phyloP scores from a whole-genome alignment of 2,888 invertebrate species.

The Dorcus parallelipipedus region DNA sequence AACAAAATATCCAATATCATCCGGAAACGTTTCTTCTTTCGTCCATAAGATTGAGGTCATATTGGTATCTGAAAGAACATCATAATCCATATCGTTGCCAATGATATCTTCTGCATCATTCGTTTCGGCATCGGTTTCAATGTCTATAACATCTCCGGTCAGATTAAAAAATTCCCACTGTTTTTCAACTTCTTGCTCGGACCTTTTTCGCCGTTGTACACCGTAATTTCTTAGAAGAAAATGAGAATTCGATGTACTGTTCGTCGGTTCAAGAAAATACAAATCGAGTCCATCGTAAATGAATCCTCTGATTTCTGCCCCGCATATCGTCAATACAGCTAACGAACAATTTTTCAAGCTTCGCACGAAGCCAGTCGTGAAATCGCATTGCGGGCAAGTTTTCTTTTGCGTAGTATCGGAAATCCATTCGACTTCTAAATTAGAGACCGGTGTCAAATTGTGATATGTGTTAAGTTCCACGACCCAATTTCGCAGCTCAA shows the following conservation, averaged over 20 bases:
- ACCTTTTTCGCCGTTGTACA: conserved; percentile 5
- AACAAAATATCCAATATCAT: conserved; percentile 50
- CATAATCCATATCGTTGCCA: conserved; percentile 18
- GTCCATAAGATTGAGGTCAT: conserved; percentile 27
- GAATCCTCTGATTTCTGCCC: conserved; percentile 33
- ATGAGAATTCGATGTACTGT: conserved; percentile 18
- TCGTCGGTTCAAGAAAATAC: conserved; percentile 37
- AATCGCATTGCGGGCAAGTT: conserved; percentile 30
- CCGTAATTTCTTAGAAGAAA: conserved; percentile 5
- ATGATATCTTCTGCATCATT: conserved; percentile 16
- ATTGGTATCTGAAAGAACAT: not conserved
- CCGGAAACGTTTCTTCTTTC: conserved; percentile 37
- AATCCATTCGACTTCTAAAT: conserved; percentile 32
- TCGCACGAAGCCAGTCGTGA: conserved; percentile 35
- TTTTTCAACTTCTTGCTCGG: not conserved
- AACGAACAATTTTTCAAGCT: conserved; percentile 32
- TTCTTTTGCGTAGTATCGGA: conserved; percentile 23
- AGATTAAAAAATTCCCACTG: conserved; percentile 45
- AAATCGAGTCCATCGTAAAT: conserved; percentile 31
- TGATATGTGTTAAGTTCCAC: conserved; percentile 34
- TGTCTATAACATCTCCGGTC: conserved; percentile 50
- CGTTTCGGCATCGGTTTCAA: conserved; percentile 36
- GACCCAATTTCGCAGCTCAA: conserved; percentile 36
- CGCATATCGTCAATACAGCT: conserved; percentile 39
- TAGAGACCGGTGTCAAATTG: conserved; percentile 33